Percentiles rank a stretch among this genome's conserved stretches.
These are phyloP conservation scores for Pterocles burchelli DNA, from an alignment of 2,113 vertebrate species.

Conservation along the genomic window DNA sequence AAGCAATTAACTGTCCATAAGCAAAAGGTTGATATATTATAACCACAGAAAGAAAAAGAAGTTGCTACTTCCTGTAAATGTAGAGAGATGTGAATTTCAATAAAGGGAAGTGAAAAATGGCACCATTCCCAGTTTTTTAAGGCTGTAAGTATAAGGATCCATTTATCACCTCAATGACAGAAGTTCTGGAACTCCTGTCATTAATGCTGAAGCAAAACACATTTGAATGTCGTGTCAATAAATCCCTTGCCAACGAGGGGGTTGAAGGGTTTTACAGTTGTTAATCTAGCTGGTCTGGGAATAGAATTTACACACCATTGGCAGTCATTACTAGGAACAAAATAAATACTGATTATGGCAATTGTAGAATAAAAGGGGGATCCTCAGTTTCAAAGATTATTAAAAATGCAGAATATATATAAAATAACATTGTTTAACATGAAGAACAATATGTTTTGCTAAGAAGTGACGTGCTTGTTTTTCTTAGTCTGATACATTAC, in stretches of 20 bases:
- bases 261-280: constrained; percentile 42
- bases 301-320: constrained; percentile 45
- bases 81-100: constrained; percentile 20
- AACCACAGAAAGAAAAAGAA: not conserved
- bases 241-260: constrained; percentile 42
- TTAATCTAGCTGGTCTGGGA: constrained; percentile 38
- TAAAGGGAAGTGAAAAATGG: constrained; percentile 6
- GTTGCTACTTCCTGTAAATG: constrained; percentile 23
- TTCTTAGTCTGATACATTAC: not conserved
- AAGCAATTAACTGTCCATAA: not conserved
- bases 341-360: constrained; percentile 18
- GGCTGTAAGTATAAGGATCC: not conserved
- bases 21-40: constrained; percentile 15
- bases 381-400: not conserved
- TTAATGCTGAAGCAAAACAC: constrained; percentile 59
- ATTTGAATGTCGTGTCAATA: constrained; percentile 61
- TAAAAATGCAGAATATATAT: not conserved
- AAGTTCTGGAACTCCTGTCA: constrained; percentile 40
- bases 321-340: constrained; percentile 22
- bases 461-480: not conserved
- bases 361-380: not conserved
- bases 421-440: not conserved
- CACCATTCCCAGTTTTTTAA: constrained; percentile 6
- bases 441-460: not conserved
- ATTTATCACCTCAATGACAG: constrained; percentile 53